Evolutionary conservation across 2,888 invertebrate species (phyloP), one percentile per base, ranked within the genome.

Genomic region (Watsonalla binaria): DNA sequence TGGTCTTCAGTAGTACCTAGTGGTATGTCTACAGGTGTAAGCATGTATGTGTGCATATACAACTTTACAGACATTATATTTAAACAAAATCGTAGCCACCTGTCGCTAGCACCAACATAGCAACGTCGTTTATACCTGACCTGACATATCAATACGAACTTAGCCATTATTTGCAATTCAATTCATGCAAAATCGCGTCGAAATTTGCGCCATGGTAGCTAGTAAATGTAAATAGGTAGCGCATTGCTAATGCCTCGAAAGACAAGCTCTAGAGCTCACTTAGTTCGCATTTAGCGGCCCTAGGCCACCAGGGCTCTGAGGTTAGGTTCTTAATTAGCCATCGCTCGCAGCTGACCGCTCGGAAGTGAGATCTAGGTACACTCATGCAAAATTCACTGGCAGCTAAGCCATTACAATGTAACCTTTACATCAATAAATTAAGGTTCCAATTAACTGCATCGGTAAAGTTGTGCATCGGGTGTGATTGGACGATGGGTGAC

Each of bases 311-410:
- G 75, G 70, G 68, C 74, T 70, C 74, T 80, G 86, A 83, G 87
- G 87, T 85, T 79, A 78, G 76, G 78, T 85, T 82, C 88, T 86
- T 89, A 90, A 90, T 90, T 88, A 87, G 83, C 84, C 80, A 83
- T 85, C 86, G 78, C 81, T 79, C 71, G 80, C 80, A 82, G 83
- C 82, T 86, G 87, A 86, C 89, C 89, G 78, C 85, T 82, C 69
- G 72, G 78, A 80, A 82, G 80, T 81, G 78, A 80, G 81, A 83
- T 72, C 76, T 73, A 70, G 68, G 68, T 72, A 68, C 65, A 58
- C 61, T 59, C 65, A 60, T 62, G 62, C 58, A 67, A 63, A 24
- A 67, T 61, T 58, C 60, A 57, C 54, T 57, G 56, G 46, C 47
- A 45, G 51, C 54, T 45, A 37, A 42, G 45, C 35, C 56, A 61